phyloP scores from a whole-genome alignment of 2,888 invertebrate species.

The Nomada fucata region DNA sequence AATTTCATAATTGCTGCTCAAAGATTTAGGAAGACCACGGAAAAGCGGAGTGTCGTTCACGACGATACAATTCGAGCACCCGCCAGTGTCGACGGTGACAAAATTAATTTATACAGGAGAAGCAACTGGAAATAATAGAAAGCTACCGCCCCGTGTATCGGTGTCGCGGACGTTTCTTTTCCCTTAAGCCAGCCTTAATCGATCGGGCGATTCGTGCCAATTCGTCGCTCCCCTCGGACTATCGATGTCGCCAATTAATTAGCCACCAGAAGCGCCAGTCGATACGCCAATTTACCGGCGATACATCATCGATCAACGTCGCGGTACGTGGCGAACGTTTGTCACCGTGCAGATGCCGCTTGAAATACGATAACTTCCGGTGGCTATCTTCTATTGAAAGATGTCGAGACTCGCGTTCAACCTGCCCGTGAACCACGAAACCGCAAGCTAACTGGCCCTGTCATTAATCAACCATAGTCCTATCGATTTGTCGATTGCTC shows the following conservation, averaged over 20 bases:
- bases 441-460: neutral
- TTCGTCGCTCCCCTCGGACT: neutral
- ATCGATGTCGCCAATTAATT: conserved; percentile 30
- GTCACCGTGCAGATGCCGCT: conserved; percentile 38
- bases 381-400: conserved; percentile 23
- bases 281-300: conserved; percentile 43
- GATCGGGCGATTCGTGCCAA: conserved; percentile 10
- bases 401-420: conserved; percentile 26
- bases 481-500: conserved; percentile 21
- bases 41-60: neutral
- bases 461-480: conserved; percentile 50
- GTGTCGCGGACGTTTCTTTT: neutral
- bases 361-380: conserved; percentile 61
- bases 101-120: neutral
- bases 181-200: neutral
- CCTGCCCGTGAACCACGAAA: conserved; percentile 29
- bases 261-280: conserved; percentile 22
- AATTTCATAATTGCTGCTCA: no score
- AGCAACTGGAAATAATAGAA: conserved; percentile 3
- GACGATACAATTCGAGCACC: neutral
- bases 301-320: conserved; percentile 58
- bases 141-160: neutral
- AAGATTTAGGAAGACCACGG: neutral
- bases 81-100: no score
- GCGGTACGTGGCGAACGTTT: conserved; percentile 38